Percentiles rank a stretch among this genome's conserved stretches.
These are phyloP conservation scores for Gymnocephalus cernua DNA, from an alignment of 2,113 vertebrate species.

Conservation along the genomic window DNA sequence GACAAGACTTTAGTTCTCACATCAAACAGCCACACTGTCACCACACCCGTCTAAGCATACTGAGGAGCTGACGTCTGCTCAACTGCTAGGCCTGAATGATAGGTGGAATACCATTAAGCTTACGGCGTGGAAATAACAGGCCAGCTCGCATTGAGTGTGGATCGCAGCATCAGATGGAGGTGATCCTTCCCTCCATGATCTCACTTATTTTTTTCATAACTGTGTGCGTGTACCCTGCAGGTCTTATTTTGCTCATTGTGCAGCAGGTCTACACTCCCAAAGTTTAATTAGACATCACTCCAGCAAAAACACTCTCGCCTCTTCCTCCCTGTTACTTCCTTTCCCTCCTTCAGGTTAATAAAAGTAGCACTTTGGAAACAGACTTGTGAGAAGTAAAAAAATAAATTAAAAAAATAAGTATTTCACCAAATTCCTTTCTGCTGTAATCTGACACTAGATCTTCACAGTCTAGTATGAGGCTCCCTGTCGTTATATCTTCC, in stretches of 20 bases:
- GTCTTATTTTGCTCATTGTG: slow-evolving; percentile 25
- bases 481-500: not conserved
- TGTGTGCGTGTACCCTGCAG: not conserved
- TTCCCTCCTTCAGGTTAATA: slow-evolving; percentile 31
- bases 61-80: slow-evolving; percentile 62
- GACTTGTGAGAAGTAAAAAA: slow-evolving; percentile 5
- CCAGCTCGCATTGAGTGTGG: slow-evolving; percentile 4
- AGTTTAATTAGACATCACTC: not conserved
- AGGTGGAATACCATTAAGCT: slow-evolving; percentile 58
- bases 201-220: not conserved
- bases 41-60: slow-evolving; percentile 62
- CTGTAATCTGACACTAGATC: slow-evolving; percentile 31
- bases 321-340: slow-evolving; percentile 21
- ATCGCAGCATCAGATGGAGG: slow-evolving; percentile 20
- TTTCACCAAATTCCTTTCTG: slow-evolving; percentile 27
- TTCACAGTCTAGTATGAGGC: not conserved
- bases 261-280: not conserved
- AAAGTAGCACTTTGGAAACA: slow-evolving; percentile 28
- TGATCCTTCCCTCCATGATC: not conserved
- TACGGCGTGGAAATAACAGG: slow-evolving; percentile 53
- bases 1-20: slow-evolving; percentile 67
- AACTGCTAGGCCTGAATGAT: slow-evolving; percentile 42
- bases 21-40: slow-evolving; percentile 76
- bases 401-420: slow-evolving; percentile 3
- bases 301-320: slow-evolving; percentile 15